A percentile compares a stretch with the other conserved stretches of the same genome.
phyloP scores from a whole-genome alignment of 2,113 vertebrate species.

The Cheilinus undulatus region DNA sequence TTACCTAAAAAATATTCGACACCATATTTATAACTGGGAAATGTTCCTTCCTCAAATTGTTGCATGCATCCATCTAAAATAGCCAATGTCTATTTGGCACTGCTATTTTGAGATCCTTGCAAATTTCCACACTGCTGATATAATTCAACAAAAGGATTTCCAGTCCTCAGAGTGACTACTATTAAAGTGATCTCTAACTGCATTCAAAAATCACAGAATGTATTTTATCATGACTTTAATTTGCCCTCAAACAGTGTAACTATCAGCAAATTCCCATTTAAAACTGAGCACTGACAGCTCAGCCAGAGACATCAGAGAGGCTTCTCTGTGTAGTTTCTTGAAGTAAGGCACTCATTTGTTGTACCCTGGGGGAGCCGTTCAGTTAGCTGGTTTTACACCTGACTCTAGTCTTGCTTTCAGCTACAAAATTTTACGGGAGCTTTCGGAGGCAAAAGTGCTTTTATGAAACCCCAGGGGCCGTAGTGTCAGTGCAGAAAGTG shows the following conservation, averaged over 20 bases:
- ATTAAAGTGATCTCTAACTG: no score
- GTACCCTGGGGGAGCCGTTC: neutral
- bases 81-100: no score
- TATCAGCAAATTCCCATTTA: neutral
- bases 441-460: neutral
- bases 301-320: no score
- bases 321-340: neutral
- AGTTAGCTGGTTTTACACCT: neutral
- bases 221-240: neutral
- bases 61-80: no score
- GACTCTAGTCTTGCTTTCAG: conserved; percentile 1
- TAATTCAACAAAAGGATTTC: neutral
- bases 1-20: no score
- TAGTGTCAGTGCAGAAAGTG: conserved; percentile 22
- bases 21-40: no score
- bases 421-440: conserved; percentile 10
- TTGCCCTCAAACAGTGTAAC: neutral
- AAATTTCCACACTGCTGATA: neutral
- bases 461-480: conserved; percentile 5
- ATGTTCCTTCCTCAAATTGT: no score
- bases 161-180: neutral
- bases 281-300: neutral
- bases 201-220: neutral
- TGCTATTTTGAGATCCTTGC: neutral
- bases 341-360: neutral